Base-by-base conservation (phyloP, 2,113 vertebrate species). In the Saguinus imperator region DNA sequence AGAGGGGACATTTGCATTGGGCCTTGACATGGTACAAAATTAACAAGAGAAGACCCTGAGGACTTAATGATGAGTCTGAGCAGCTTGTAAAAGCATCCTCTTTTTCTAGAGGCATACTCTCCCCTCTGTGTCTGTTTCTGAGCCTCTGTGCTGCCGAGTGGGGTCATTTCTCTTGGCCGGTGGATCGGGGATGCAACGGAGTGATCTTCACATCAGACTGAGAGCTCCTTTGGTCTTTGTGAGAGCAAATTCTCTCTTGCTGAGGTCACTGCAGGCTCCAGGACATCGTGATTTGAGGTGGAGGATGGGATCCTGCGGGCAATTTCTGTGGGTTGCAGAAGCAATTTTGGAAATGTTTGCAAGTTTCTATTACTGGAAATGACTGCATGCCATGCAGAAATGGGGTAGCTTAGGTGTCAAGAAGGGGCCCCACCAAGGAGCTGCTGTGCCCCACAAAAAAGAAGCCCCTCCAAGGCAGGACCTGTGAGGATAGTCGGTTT, bases 351-450 rank as follows among this genome's bases (percentile, higher is more conserved):
- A 86, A 68, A 61, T 2, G 1, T 32, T 37, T 70, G 32, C 37
- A 64, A 21, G 84, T 83, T 93, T 75, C 58, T 87, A 4, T 52
- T 89, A 8, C 79, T 50, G 64, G 37, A 97, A 96, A 91, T 80
- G 80, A 72, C 72, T 43, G 8, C 1, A 10, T 48, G 76, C 55
- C 43, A 40, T 5, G 0, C 66, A 89, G 37, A 64, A 43, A 35
- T 43, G 25, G 13, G 37, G 37, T 88, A 45, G 32, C 18, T 72
- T 70, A 87, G 64, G 76, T 95, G 81, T 85, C 45, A 75, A 45
- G 83, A 83, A 72, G 25, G 27, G 55, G 64, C 68, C 61, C 52
- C 17, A 6, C 25, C 27, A n/a, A 16, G 13, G 10, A n/a, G 25
- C 61, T 11, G 35, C 20, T 35, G 87, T 73, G 25, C 43, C 40